These are phyloP conservation scores for Trichogramma evanescens DNA, from an alignment of 2,888 invertebrate species.

Conservation along the genomic window DNA sequence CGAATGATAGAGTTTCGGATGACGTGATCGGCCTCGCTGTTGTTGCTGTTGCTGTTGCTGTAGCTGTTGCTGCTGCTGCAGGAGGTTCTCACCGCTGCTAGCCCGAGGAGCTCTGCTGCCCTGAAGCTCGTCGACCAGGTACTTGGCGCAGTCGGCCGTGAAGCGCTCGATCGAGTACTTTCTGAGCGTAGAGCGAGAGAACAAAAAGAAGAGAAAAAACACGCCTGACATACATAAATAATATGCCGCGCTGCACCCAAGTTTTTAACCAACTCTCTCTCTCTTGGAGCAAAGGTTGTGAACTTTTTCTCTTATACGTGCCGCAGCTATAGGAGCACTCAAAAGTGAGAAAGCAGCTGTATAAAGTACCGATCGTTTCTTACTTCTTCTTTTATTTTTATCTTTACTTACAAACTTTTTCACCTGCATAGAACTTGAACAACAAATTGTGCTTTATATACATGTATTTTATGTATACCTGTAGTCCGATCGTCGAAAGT, in stretches of 20 bases:
- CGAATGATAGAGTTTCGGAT: constrained; percentile 41
- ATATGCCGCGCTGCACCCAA: no score
- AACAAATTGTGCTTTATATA: background rate
- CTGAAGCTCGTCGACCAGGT: constrained; percentile 34
- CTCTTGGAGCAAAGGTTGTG: no score
- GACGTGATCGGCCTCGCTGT: constrained; percentile 26
- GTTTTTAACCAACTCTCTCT: no score
- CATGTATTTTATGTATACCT: constrained; percentile 26
- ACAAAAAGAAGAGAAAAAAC: background rate
- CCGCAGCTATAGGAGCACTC: no score
- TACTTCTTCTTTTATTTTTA: no score
- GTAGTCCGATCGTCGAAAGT: constrained; percentile 41
- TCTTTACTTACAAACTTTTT: background rate
- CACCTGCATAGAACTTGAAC: background rate
- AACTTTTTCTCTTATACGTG: no score
- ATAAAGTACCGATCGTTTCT: no score
- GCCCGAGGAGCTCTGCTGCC: constrained; percentile 28
- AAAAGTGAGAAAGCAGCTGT: no score
- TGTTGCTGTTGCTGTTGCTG: constrained; percentile 39
- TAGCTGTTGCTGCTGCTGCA: constrained; percentile 30
- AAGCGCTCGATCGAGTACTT: constrained; percentile 37
- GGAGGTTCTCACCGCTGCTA: constrained; percentile 37
- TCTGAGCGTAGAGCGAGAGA: constrained; percentile 20
- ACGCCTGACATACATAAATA: background rate
- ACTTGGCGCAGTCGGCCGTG: constrained; percentile 34